Percentiles rank a stretch among this genome's conserved stretches.
Evolutionary conservation across 2,888 invertebrate species (phyloP).

Genomic region (Elysia crispata): DNA sequence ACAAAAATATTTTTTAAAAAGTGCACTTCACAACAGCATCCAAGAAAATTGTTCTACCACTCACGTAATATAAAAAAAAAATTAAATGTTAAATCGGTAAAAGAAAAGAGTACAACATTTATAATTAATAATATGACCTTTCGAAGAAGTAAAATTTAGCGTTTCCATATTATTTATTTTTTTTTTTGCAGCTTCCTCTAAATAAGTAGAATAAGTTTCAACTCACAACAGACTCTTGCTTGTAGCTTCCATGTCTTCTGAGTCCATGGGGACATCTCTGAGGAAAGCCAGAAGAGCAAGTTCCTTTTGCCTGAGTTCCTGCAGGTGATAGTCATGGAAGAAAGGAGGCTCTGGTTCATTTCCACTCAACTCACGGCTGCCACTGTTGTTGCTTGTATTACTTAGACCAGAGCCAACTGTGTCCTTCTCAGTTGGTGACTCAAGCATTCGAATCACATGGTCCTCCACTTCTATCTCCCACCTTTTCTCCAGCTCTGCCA

Average conservation of each 20-base stretch:
- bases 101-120: no score
- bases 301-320: conserved; percentile 75
- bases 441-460: background rate
- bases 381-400: background rate
- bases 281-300: conserved; percentile 75
- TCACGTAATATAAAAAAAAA: no score
- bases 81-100: no score
- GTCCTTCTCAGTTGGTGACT: no score
- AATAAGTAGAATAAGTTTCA: no score
- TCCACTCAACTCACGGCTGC: background rate
- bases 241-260: conserved; percentile 66
- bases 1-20: no score
- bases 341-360: conserved; percentile 63
- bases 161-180: no score
- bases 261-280: conserved; percentile 72
- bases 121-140: no score
- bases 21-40: no score
- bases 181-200: no score
- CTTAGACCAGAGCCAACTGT: background rate
- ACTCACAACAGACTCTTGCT: conserved; percentile 69
- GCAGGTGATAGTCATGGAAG: conserved; percentile 75
- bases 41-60: no score
- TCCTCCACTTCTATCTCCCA: conserved; percentile 75
- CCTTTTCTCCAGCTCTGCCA: conserved; percentile 76
- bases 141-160: no score